Conservation (phyloP, 2,888 invertebrate species). For the Drosophila leonis region DNA sequence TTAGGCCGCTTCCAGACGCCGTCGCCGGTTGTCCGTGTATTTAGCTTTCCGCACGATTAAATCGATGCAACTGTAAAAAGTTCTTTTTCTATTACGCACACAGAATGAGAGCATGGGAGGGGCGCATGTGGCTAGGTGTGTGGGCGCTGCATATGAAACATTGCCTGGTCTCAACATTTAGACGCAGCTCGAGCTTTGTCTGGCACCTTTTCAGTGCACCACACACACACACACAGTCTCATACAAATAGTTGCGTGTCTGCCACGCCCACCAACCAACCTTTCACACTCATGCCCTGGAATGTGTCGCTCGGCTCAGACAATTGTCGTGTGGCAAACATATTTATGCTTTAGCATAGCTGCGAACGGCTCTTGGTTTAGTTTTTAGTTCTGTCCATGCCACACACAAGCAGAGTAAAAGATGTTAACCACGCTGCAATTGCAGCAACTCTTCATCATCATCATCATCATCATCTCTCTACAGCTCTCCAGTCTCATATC, state of each 20-base stretch:
- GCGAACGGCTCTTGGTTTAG: conserved; percentile 45
- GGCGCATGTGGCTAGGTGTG: background rate
- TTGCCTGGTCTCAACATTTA: conserved; percentile 70
- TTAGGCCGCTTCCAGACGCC: conserved; percentile 74
- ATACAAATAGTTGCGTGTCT: conserved; percentile 51
- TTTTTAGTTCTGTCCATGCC: conserved; percentile 52
- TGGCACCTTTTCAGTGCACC: conserved; percentile 50
- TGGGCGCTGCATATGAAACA: conserved; percentile 69
- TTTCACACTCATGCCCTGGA: conserved; percentile 23
- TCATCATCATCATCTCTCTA: conserved; percentile 26
- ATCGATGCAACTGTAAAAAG: conserved; percentile 82
- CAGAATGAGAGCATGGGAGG: conserved; percentile 4
- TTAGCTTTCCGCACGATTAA: conserved; percentile 83
- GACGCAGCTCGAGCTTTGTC: conserved; percentile 55
- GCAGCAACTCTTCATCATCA: conserved; percentile 59
- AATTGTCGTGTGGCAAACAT: conserved; percentile 65
- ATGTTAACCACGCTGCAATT: conserved; percentile 74
- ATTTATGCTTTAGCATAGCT: conserved; percentile 66
- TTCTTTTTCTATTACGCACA: conserved; percentile 80
- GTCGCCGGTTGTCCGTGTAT: conserved; percentile 62
- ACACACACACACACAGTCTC: background rate
- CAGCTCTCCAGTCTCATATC: conserved; percentile 12
- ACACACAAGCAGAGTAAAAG: conserved; percentile 29
- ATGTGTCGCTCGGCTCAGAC: conserved; percentile 59
- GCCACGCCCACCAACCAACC: conserved; percentile 19